Evolutionary conservation across 2,113 vertebrate genomes (phyloP).

Genomic region (Erythrocercus mccallii): DNA sequence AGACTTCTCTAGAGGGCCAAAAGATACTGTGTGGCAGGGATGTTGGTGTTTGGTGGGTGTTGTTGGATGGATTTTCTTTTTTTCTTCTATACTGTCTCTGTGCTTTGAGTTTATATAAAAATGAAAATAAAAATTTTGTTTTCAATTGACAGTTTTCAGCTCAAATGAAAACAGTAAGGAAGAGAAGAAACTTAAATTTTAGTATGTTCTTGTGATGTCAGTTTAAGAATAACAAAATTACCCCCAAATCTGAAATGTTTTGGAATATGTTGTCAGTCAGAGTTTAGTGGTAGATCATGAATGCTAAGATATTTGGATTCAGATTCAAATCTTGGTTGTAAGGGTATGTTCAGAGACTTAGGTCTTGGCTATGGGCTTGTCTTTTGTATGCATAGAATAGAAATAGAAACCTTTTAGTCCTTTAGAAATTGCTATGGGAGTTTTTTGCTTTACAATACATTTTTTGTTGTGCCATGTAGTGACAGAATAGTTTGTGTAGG

Average conservation of each 20-base stretch:
- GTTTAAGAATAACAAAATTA: background rate
- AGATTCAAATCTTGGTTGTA: background rate
- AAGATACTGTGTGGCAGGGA: fast-evolving
- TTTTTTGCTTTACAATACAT: background rate
- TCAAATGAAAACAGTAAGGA: background rate
- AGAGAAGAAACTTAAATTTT: background rate
- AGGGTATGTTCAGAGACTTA: background rate
- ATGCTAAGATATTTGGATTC: background rate
- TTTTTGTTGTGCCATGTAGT: background rate
- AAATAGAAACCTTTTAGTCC: background rate
- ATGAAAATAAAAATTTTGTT: background rate
- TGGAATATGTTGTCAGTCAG: background rate
- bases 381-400: background rate
- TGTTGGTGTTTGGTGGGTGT: fast-evolving
- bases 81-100: background rate
- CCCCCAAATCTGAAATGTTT: background rate
- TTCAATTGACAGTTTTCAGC: background rate
- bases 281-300: background rate
- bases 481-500: background rate
- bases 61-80: background rate
- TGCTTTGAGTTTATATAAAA: background rate
- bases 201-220: background rate
- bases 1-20: background rate
- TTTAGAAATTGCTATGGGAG: background rate
- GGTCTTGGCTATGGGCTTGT: background rate